Evolutionary conservation across 2,797 vertebrate species (phyloP).

Genomic region (Octomys mimax): DNA sequence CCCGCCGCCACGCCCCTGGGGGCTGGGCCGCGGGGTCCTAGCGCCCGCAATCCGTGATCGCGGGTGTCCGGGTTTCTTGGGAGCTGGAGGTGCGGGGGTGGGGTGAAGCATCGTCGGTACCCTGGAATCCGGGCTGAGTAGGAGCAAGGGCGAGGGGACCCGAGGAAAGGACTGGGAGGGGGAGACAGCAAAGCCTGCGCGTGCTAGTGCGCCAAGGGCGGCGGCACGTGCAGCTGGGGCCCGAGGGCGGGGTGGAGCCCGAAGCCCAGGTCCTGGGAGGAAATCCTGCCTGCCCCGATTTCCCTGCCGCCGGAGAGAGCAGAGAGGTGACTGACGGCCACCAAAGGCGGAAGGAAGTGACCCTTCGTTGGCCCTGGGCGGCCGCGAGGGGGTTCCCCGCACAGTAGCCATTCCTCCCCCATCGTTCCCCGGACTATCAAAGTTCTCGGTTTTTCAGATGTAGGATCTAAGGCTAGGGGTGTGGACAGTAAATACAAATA

Average conservation of each 20-base stretch:
- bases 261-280: conserved; percentile 67
- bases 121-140: background rate
- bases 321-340: conserved; percentile 48
- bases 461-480: conserved; percentile 12
- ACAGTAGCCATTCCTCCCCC: background rate
- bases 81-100: background rate
- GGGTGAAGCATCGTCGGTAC: background rate
- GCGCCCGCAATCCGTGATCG: conserved; percentile 41
- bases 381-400: conserved; percentile 57
- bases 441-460: background rate
- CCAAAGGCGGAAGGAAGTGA: conserved; percentile 77
- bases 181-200: background rate
- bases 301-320: conserved; percentile 42
- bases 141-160: background rate
- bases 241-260: background rate
- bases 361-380: conserved; percentile 70
- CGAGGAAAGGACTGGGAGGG: background rate
- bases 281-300: conserved; percentile 75
- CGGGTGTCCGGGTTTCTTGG: background rate
- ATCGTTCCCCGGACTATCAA: background rate
- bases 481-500: background rate
- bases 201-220: fast-evolving
- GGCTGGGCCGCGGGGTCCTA: conserved; percentile 84
- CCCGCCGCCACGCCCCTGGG: conserved; percentile 68
- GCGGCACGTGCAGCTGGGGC: conserved; percentile 72